Evolutionary conservation across 1,140 invertebrate species (phyloP).

Genomic region (Oppia nitens): DNA sequence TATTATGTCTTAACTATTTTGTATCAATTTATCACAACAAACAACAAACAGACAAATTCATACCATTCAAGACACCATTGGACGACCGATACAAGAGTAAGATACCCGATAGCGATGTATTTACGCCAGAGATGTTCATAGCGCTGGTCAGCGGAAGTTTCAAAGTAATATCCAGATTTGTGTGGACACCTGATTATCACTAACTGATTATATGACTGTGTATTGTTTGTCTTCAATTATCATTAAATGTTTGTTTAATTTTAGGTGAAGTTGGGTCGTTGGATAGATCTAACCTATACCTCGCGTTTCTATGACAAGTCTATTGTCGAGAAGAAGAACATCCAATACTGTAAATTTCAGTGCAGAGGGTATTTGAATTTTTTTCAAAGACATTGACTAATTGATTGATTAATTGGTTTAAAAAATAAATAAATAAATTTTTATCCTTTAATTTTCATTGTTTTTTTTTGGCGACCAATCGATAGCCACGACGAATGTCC

Average conservation of each 20-base stretch:
- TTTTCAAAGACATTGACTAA: slow-evolving; percentile 4
- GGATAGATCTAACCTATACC: slow-evolving; percentile 94
- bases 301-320: slow-evolving; percentile 69
- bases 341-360: slow-evolving; percentile 66
- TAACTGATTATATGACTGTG: not conserved
- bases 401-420: slow-evolving; percentile 19
- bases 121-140: slow-evolving; percentile 68
- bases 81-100: slow-evolving; percentile 53
- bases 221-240: not conserved
- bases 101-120: slow-evolving; percentile 58
- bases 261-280: slow-evolving; percentile 69
- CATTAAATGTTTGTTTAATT: slow-evolving; percentile 3
- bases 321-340: slow-evolving; percentile 42
- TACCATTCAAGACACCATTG: slow-evolving; percentile 86
- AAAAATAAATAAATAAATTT: too few species aligned
- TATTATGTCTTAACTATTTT: too few species aligned
- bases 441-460: slow-evolving; percentile 18
- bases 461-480: slow-evolving; percentile 16
- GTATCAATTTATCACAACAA: too few species aligned
- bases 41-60: slow-evolving; percentile 28
- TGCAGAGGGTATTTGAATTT: slow-evolving; percentile 51
- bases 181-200: too few species aligned
- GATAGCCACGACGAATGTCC: slow-evolving; percentile 27
- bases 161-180: too few species aligned
- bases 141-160: slow-evolving; percentile 45